A percentile compares a stretch with the other conserved stretches of the same genome.
These are phyloP conservation scores for Hesperophylax magnus DNA, from an alignment of 1,140 invertebrate species.

Conservation along the genomic window DNA sequence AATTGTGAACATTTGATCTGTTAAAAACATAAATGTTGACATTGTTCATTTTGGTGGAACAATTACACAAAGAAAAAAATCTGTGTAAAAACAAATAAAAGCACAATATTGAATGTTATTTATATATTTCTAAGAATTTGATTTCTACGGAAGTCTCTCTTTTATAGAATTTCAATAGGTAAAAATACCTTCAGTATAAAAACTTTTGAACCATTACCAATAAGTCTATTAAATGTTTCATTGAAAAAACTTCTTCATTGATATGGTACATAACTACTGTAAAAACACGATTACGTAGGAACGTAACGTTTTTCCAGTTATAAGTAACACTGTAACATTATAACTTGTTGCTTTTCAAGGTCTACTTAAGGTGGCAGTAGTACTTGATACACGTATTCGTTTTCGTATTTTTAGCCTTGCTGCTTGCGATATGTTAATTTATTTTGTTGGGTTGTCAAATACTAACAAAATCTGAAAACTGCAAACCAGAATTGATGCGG, in stretches of 20 bases:
- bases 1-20: not conserved
- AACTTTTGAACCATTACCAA: too few relatives aligned
- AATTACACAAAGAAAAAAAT: not conserved
- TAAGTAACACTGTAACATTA: too few relatives aligned
- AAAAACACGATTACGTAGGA: too few relatives aligned
- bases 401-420: constrained; percentile 5
- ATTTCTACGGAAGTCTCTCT: too few relatives aligned
- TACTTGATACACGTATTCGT: not conserved
- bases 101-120: not conserved
- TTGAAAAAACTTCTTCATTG: too few relatives aligned
- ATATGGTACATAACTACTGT: too few relatives aligned
- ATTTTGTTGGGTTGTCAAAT: not conserved
- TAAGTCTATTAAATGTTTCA: too few relatives aligned
- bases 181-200: too few relatives aligned
- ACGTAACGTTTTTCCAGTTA: too few relatives aligned
- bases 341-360: constrained; percentile 1
- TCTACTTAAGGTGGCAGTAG: not conserved
- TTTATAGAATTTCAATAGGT: too few relatives aligned
- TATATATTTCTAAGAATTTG: too few relatives aligned
- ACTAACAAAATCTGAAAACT: not conserved
- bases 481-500: not conserved
- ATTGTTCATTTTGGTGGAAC: constrained; percentile 2
- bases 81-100: not conserved
- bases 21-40: not conserved
- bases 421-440: not conserved